Percentiles rank a stretch among this genome's conserved stretches.
Evolutionary conservation across 1,140 invertebrate genomes (phyloP).

Genomic region (Plectus sambesii): DNA sequence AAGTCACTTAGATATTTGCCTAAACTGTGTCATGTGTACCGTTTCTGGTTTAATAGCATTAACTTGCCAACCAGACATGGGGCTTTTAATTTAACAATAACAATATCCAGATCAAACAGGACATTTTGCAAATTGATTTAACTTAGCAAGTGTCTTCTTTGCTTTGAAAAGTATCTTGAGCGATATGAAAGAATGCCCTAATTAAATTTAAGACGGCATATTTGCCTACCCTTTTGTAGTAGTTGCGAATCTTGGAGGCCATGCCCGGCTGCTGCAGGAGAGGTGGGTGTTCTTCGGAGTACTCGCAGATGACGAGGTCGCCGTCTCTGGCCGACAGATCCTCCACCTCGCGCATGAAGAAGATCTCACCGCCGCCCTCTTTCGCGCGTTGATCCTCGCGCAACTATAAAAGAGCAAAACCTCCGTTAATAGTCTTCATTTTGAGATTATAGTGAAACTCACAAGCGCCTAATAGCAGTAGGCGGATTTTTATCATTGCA

Average conservation of each 20-base stretch:
- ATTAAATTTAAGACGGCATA: conserved; percentile 11
- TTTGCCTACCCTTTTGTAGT: conserved; percentile 70
- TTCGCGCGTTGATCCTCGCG: conserved; percentile 80
- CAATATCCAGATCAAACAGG: too few relatives aligned
- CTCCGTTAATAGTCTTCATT: too few relatives aligned
- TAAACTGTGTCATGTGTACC: too few relatives aligned
- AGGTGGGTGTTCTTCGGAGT: conserved; percentile 94
- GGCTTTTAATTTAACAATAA: too few relatives aligned
- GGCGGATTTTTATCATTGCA: too few relatives aligned
- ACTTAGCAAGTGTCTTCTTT: conserved; percentile 5
- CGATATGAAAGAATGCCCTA: background rate
- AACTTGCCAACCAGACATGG: too few relatives aligned
- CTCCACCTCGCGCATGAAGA: conserved; percentile 92
- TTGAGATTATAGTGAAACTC: too few relatives aligned
- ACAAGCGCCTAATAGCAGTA: too few relatives aligned
- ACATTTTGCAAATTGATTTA: too few relatives aligned
- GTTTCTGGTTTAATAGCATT: too few relatives aligned
- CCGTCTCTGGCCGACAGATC: conserved; percentile 90
- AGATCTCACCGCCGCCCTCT: conserved; percentile 84
- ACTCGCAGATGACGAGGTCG: conserved; percentile 81
- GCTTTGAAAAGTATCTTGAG: background rate
- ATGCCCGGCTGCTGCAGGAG: conserved; percentile 63
- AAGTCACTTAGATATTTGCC: too few relatives aligned
- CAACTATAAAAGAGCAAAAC: conserved; percentile 53
- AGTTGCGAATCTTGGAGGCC: conserved; percentile 97